Evolutionary conservation across 1,140 invertebrate species (phyloP), one percentile per base, ranked within the genome.

Genomic region (Ceratina japonica): DNA sequence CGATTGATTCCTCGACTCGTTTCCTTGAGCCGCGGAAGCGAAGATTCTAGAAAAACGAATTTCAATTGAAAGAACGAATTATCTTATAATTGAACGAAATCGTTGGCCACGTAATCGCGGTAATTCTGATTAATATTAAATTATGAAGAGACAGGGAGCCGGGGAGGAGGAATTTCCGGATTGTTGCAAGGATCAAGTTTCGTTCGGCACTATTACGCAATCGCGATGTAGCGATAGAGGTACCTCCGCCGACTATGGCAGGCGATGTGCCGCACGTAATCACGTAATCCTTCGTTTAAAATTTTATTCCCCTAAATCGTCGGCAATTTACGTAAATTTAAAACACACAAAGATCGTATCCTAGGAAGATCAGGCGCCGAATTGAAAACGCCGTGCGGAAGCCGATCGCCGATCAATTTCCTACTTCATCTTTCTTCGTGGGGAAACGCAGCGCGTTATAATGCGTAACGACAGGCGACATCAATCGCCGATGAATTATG

Each of bases 191-290:
- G n/a, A 78, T 78, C 16, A 20, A 8, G 27, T 63, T 72, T 78
- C 20, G 0, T 78, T 72, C 37, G 27, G 20, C 8, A 54, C 24
- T n/a, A 72, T 74, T 79, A 59, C 16, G 52, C 52, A 74, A 66
- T 24, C 10, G 1, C 1, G 62, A 74, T 74, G 24, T 22, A 64
- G 0, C 54, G 54, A 56, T 65, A 56, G 16, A 64, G 31, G 16
- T 27, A 16, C 10, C 37, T n/a, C 12, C 16, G 59, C 12, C 16
- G 59, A 27, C 69, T 54, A 64, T 63, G 16, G n/a, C 16, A 59
- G 27, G 51, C 52, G 20, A 22, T 54, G 63, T 59, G 16, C 13
- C 12, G 7, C 65, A 70, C 56, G n/a, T 76, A 78, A 72, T 78
- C 51, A 7, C 16, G 16, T 12, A 27, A 72, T 64, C 22, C 15